Evolutionary conservation across 2,113 vertebrate species (phyloP), one percentile per base, ranked within the genome.

Genomic region (Protomyctophum bolini): DNA sequence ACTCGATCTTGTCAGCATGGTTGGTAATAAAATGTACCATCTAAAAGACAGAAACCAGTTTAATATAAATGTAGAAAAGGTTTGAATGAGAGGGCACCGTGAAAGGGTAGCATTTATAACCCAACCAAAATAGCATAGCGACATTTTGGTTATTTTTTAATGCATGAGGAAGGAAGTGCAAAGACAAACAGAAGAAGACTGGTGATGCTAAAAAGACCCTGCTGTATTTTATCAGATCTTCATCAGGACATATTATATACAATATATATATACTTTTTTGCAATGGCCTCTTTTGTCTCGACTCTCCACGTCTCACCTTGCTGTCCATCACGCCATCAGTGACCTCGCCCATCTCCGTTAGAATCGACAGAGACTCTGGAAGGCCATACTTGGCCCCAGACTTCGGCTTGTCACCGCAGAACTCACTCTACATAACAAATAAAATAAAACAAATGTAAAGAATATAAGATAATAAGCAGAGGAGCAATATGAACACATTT

Each of bases 301-400:
- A 59, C 59, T 60, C 28, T 55, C 8, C 55, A 72, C 2, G 54
- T 10, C 52, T 93, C 86, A 99, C 98, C 96, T 99, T 99, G 50
- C 92, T 95, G 52, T 99, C 98, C 95, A 99, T 96, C 93, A 99
- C 94, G 66, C 97, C 98, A 45, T 99, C 98, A 0, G 98, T 98
- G 89, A 99, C 97, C 87, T 99, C 98, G 46, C 97, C 98, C 97
- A 99, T 98, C 92, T 99, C 98, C 0, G 96, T 97, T 63, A 99
- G 90, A 85, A 98, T 97, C 70, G 97, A 86, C 86, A 99, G 83
- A 0, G 94, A 96, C 58, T 99, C 98, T 70, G 97, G 96, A 75
- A 99, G 93, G 66, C 96, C 95, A 0, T 95, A 98, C 89, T 98
- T 99, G 48, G 94, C 92, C 81, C 96, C 97, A 71, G 98, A 98